These are phyloP conservation scores for Cotesia typhae DNA, from an alignment of 1,140 invertebrate genomes.

Conservation along the genomic window DNA sequence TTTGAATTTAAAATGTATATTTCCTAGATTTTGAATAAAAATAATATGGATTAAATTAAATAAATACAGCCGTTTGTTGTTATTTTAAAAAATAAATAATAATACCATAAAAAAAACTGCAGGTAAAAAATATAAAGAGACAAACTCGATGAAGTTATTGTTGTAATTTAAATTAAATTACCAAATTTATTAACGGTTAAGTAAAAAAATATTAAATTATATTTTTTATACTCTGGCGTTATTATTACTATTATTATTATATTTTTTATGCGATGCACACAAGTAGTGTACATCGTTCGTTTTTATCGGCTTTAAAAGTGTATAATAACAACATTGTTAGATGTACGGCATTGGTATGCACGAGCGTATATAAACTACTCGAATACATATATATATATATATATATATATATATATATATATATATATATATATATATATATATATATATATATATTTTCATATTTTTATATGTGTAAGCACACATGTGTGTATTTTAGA, in stretches of 20 bases:
- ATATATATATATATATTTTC: not conserved
- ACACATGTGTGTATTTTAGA: too few relatives aligned
- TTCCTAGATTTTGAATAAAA: too few relatives aligned
- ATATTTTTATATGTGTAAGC: too few relatives aligned
- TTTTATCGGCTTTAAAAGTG: conserved; percentile 18
- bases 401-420: not conserved
- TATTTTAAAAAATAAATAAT: too few relatives aligned
- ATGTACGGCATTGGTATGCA: conserved; percentile 13
- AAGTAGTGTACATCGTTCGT: not conserved
- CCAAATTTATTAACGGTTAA: too few relatives aligned
- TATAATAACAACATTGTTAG: conserved; percentile 16
- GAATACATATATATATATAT: not conserved
- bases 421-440: not conserved
- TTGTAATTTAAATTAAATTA: too few relatives aligned
- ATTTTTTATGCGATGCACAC: not conserved
- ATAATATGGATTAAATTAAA: too few relatives aligned
- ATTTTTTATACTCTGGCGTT: not conserved
- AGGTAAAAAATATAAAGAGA: not conserved
- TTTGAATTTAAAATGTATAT: too few relatives aligned
- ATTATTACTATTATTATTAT: too few relatives aligned
- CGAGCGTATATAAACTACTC: conserved; percentile 4
- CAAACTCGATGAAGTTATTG: not conserved
- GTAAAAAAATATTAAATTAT: not conserved
- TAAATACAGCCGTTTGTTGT: too few relatives aligned
- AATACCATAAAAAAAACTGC: not conserved